Base-by-base conservation (phyloP, 2,113 vertebrate species). In the Pteruthius melanotis region DNA sequence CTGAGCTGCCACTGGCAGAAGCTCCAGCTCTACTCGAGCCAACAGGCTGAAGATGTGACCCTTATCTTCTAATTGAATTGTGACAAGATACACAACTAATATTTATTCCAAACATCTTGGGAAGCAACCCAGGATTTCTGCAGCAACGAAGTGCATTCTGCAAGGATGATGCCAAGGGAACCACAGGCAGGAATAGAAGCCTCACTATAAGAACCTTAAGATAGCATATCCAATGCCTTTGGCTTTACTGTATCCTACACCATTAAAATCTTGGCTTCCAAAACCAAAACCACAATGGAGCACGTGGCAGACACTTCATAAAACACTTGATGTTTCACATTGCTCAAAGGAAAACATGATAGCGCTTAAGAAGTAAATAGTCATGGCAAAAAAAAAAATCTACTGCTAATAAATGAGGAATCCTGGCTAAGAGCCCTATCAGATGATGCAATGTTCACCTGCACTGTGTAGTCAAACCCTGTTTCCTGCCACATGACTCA, bases 91-190 rank as follows among this genome's bases (percentile, higher is more conserved):
- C 71, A 70, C 3, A 3, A 57, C 22, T 76, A 18, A 35, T 37
- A 35, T 53, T 87, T 79, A 91, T 40, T 59, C 47, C 88, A 90
- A 88, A 87, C 33, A 68, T 52, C 44, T 60, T 54, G 2, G 8
- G 83, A 96, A 92, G 76, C 56, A 84, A 91, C 56, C 13, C 6
- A 3, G 71, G 56, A 92, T 80, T 89, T 95, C 77, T 93, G 50
- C 83, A 95, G 90, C 88, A 80, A 77, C 50, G 64, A 65, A 82
- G 74, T 49, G 31, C 64, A 89, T 87, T 86, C 83, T 93, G 69
- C 52, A 86, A 83, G 68, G 52, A 49, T 20, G 40, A 89, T 78
- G 64, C 56, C 79, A 94, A 83, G 75, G 42, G 44, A 94, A 94
- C 35, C 68, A 90, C 19, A 7, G 52, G 85, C 83, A 87, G 76